A percentile compares a stretch with the other conserved stretches of the same genome.
Conservation (phyloP, 1,140 invertebrate genomes). For the Trissolcus basalis region DNA sequence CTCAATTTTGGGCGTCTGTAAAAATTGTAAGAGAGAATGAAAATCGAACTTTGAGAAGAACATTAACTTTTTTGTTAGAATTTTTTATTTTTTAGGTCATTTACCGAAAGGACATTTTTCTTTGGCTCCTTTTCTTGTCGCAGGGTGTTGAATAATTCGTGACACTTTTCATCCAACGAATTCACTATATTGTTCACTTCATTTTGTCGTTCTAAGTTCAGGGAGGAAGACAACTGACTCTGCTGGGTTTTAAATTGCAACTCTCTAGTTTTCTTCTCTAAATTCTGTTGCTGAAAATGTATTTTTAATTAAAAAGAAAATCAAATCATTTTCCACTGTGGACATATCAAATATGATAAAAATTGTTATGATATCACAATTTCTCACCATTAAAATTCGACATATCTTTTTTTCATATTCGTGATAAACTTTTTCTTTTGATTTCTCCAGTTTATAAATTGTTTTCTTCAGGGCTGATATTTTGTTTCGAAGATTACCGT, state of each 20-base stretch:
- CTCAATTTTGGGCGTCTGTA: too few species aligned
- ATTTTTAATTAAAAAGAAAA: background rate
- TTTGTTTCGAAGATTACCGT: conserved; percentile 49
- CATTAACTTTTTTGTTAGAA: too few species aligned
- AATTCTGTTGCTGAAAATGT: conserved; percentile 24
- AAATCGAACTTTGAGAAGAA: too few species aligned
- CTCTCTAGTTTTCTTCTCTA: conserved; percentile 26
- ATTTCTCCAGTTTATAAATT: conserved; percentile 57
- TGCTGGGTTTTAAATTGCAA: conserved; percentile 25
- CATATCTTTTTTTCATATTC: conserved; percentile 62
- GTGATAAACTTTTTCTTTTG: conserved; percentile 50
- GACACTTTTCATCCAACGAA: conserved; percentile 30
- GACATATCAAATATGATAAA: too few species aligned
- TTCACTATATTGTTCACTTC: conserved; percentile 25
- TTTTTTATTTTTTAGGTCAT: too few species aligned
- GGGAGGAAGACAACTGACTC: conserved; percentile 16
- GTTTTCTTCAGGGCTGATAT: conserved; percentile 52
- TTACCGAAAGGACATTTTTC: too few species aligned
- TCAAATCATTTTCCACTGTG: too few species aligned
- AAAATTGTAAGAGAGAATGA: too few species aligned
- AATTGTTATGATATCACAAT: too few species aligned
- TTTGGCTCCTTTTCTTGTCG: too few species aligned
- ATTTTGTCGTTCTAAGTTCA: conserved; percentile 26
- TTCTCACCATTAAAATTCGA: conserved; percentile 46
- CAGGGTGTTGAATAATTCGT: conserved; percentile 9